phyloP scores from a whole-genome alignment of 2,797 vertebrate genomes.

The Rhodeus uyekii region DNA sequence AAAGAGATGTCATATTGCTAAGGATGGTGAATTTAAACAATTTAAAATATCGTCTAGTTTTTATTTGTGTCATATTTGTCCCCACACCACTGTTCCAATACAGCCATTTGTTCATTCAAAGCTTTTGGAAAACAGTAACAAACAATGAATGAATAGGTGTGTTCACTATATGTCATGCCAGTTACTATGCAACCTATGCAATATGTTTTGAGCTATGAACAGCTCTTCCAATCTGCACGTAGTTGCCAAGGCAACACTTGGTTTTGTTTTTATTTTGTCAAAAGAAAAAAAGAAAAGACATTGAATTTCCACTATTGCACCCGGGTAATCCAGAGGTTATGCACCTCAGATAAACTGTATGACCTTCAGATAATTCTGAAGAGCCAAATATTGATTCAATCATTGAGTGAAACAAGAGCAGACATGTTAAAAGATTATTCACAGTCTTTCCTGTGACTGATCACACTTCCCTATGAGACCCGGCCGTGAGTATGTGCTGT shows the following conservation, averaged over 20 bases:
- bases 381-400: background rate
- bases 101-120: no score
- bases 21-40: background rate
- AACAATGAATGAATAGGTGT: background rate
- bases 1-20: background rate
- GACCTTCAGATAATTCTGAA: background rate
- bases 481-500: background rate
- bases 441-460: background rate
- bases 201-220: background rate
- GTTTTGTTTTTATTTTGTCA: background rate
- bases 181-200: conserved; percentile 6
- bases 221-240: background rate
- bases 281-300: background rate
- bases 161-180: background rate
- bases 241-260: conserved; percentile 14
- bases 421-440: background rate
- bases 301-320: background rate
- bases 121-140: background rate
- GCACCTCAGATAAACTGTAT: background rate
- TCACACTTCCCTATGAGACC: background rate
- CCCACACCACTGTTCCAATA: background rate
- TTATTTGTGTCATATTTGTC: background rate
- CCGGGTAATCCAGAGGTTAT: background rate
- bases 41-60: background rate
- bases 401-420: no score